Evolutionary conservation across 2,113 vertebrate species (phyloP), one percentile per base, ranked within the genome.

Genomic region (Tachycineta bicolor): DNA sequence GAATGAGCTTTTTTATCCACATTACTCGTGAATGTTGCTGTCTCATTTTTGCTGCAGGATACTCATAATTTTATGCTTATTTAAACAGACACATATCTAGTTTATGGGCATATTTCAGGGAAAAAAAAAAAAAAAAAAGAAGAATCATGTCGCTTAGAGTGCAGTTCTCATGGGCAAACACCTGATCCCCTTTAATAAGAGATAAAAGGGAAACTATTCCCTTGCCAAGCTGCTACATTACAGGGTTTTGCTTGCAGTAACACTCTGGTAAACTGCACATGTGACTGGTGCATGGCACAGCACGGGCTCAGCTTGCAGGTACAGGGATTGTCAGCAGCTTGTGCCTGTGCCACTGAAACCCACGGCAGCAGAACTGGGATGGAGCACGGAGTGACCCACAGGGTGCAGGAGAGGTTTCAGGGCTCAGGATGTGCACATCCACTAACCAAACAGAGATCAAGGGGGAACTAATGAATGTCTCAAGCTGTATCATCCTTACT

Each of bases 141-240:
- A 87, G 37, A 62, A n/a, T 90, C 93, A 39, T 68, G 84, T 97
- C 96, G 97, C 98, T 98, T 77, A 63, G 83, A 97, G 98, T 95
- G 70, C 55, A 95, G 81, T 95, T 98, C 98, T 97, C 94, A 94
- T 96, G 98, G 98, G 98, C 98, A 98, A 98, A 98, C 98, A 98
- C 98, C 98, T 98, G 98, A 98, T 98, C 97, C 98, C 98, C 93
- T 97, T 98, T 98, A 98, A 98, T 97, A 96, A 97, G 96, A 91
- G 93, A 97, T 94, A 97, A 97, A 97, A 96, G 85, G 80, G 85
- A 97, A 96, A 91, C 5, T 24, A 88, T 95, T 91, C 85, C 56
- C 79, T 76, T 74, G 75, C 86, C 74, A 52, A 80, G 90, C 93
- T 77, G 74, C 89, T 93, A 25, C 74, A 41, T 84, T 76, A 15